phyloP scores from a whole-genome alignment of 2,797 vertebrate genomes.

The Microctenopoma steveboyesi region DNA sequence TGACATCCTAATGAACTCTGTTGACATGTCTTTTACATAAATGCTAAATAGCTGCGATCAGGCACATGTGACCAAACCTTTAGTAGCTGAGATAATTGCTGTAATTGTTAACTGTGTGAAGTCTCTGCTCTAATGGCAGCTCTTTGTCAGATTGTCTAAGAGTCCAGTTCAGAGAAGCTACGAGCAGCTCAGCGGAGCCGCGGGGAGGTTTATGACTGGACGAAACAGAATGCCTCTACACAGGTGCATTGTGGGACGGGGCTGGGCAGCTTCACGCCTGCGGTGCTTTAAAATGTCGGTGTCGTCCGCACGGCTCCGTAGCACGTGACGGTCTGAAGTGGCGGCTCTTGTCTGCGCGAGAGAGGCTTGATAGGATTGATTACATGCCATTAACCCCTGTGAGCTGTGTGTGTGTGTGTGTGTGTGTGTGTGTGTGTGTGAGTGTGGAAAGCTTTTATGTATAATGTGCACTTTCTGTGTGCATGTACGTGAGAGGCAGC shows the following conservation, averaged over 20 bases:
- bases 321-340: conserved; percentile 24
- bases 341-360: conserved; percentile 23
- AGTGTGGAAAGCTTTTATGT: not conserved
- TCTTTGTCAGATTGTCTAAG: not conserved
- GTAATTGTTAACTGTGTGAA: not conserved
- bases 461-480: not conserved
- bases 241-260: conserved; percentile 35
- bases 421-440: not conserved
- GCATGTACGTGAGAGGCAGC: not conserved
- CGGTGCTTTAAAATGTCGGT: not conserved
- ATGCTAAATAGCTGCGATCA: not conserved
- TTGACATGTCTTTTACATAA: not conserved
- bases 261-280: not conserved
- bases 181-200: not conserved
- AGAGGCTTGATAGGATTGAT: conserved; percentile 26
- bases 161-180: not conserved
- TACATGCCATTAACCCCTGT: conserved; percentile 22
- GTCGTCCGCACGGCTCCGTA: not conserved
- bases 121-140: not conserved
- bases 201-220: not conserved
- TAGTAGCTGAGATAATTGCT: not conserved
- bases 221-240: not conserved
- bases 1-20: not conserved
- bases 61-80: not conserved
- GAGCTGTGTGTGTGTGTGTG: not conserved